Evolutionary conservation across 2,888 invertebrate genomes (phyloP).

Genomic region (Diarsia mendica): DNA sequence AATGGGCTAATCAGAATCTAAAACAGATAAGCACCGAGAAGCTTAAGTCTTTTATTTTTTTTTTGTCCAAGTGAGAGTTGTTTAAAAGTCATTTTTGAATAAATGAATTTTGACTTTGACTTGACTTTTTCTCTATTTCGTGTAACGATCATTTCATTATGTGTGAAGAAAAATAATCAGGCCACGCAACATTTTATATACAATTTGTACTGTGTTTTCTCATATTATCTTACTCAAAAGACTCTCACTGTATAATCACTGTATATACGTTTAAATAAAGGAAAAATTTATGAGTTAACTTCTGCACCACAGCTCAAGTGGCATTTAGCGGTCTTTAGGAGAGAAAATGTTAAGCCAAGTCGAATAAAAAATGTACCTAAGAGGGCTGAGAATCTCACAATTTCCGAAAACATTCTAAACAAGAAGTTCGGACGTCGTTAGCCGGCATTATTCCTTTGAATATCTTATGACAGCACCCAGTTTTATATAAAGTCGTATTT

Average conservation of each 20-base stretch:
- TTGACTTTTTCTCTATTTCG: too few species aligned
- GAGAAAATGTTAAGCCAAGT: slow-evolving; percentile 31
- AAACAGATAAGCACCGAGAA: too few species aligned
- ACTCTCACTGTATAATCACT: neutral
- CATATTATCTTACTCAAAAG: neutral
- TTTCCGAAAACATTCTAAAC: slow-evolving; percentile 54
- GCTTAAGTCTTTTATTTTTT: too few species aligned
- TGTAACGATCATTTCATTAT: neutral
- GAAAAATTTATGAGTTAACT: slow-evolving; percentile 1
- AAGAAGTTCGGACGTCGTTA: slow-evolving; percentile 48
- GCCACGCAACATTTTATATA: neutral
- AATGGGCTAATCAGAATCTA: neutral
- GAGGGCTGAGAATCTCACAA: slow-evolving; percentile 29
- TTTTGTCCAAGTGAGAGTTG: too few species aligned
- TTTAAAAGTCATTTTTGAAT: too few species aligned
- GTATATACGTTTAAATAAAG: neutral
- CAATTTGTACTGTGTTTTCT: neutral
- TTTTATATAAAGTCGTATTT: slow-evolving; percentile 40
- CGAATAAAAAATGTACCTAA: slow-evolving; percentile 23
- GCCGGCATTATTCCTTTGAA: slow-evolving; percentile 59
- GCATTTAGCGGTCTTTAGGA: slow-evolving; percentile 30
- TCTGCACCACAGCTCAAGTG: slow-evolving; percentile 23
- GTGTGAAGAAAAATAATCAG: neutral
- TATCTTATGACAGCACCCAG: slow-evolving; percentile 50
- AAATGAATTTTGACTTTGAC: too few species aligned